Conservation (phyloP, 2,888 invertebrate species). For the Heliconius ethilla region DNA sequence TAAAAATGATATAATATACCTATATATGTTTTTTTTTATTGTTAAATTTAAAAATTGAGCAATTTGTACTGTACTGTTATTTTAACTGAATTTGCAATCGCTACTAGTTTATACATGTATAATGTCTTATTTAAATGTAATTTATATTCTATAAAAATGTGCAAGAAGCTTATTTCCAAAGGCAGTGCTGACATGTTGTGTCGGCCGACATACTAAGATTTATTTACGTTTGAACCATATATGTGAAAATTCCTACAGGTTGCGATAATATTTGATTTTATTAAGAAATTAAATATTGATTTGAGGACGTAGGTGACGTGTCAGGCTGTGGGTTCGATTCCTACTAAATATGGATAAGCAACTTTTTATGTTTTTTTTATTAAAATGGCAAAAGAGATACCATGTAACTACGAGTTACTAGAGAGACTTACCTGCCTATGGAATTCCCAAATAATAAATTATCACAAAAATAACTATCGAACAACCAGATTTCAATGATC, state of each 20-base stretch:
- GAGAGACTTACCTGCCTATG: neutral
- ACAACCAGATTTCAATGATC: neutral
- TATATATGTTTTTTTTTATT: neutral
- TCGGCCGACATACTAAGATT: neutral
- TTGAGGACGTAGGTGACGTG: too few species aligned
- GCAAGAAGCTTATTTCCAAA: neutral
- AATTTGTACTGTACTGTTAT: neutral
- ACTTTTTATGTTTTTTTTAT: too few species aligned
- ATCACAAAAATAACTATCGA: neutral
- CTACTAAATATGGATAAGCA: too few species aligned
- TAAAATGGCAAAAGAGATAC: too few species aligned
- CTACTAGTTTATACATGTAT: neutral
- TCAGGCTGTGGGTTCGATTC: too few species aligned
- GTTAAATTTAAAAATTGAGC: neutral
- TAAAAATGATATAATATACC: too few species aligned
- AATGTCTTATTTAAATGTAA: neutral
- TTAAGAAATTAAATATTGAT: neutral
- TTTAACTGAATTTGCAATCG: neutral
- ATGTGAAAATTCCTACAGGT: neutral
- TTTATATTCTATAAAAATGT: neutral
- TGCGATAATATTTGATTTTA: neutral
- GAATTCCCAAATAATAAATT: conserved; percentile 4
- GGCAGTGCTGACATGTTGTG: neutral
- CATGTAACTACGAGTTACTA: too few species aligned
- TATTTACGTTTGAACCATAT: neutral